A percentile compares a stretch with the other conserved stretches of the same genome.
phyloP scores from a whole-genome alignment of 2,797 vertebrate genomes.

The Danionella dracula region DNA sequence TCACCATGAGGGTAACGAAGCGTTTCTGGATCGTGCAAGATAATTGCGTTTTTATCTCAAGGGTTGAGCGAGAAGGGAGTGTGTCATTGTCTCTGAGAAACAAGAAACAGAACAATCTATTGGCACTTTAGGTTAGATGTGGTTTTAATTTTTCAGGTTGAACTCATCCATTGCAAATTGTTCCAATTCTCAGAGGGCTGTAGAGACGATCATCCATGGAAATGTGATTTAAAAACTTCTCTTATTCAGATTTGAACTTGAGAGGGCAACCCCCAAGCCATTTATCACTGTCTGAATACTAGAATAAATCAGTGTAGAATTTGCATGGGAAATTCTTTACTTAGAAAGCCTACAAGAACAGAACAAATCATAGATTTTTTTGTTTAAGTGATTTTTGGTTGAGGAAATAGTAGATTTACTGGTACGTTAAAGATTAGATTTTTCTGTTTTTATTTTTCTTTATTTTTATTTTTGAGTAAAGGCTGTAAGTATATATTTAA shows the following conservation, averaged over 20 bases:
- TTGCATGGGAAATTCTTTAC: background rate
- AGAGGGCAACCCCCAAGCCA: constrained; percentile 6
- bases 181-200: constrained; percentile 20
- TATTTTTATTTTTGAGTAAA: too few species aligned
- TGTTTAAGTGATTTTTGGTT: too few species aligned
- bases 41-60: constrained; percentile 27
- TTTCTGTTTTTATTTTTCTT: too few species aligned
- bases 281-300: constrained; percentile 7
- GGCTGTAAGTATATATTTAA: too few species aligned
- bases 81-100: constrained; percentile 12
- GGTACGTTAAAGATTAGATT: too few species aligned
- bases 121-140: constrained; percentile 17
- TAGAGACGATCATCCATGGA: constrained; percentile 25
- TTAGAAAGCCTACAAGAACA: too few species aligned
- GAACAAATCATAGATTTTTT: too few species aligned
- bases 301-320: background rate
- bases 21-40: constrained; percentile 8
- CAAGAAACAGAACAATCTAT: constrained; percentile 10
- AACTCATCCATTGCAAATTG: constrained; percentile 25
- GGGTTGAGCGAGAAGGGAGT: background rate
- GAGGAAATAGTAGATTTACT: too few species aligned
- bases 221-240: constrained; percentile 34
- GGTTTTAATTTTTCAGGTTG: constrained; percentile 41
- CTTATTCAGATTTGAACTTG: constrained; percentile 13
- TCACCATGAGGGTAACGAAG: constrained; percentile 11